Base-by-base conservation (phyloP, 1,140 invertebrate genomes). In the Aplysia californica region DNA sequence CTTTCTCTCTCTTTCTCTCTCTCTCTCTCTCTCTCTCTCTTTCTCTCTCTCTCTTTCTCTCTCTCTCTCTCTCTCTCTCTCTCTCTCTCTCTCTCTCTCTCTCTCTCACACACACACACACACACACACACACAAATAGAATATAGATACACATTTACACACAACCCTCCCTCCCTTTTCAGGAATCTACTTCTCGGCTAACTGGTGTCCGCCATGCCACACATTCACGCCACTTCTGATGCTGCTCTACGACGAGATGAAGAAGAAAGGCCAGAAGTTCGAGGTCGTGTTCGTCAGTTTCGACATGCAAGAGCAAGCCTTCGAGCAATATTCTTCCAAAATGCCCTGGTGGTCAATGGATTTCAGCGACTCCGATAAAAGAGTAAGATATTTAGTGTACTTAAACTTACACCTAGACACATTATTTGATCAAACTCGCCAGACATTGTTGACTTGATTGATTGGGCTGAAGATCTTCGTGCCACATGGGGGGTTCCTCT, bases 281-380 rank as follows among this genome's bases (percentile, higher is more conserved):
- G 93, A 95, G 87, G 92, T 96, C 18, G 93, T 96, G 76, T 95
- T 95, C 82, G 92, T 95, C 50, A 95, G 94, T 86, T 95, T 94
- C 44, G 95, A 96, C 89, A 92, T 93, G 86, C 93, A 93, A 79
- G 90, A 92, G 66, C 91, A 92, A 33, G 93, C 92, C 2, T 94
- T 93, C 85, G 89, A 92, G 26, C 90, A 90, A 29, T 94, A 94
- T 82, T 91, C 92, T 35, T 90, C 91, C 76, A 90, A 88, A 26
- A 94, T 94, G 94, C 94, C 94, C 35, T 95, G 94, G 94, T 83
- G 93, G 26, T 91, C 92, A 70, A 89, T 95, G 83, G 92, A 93
- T 2, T 94, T 92, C 84, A 89, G 87, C 59, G 29, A 66, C 44
- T 15, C 76, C 36, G 80, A 83, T 26, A 58, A n/a, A 38, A 85